These are phyloP conservation scores for Mustela lutreola DNA, from an alignment of 2,113 vertebrate species.

Conservation along the genomic window DNA sequence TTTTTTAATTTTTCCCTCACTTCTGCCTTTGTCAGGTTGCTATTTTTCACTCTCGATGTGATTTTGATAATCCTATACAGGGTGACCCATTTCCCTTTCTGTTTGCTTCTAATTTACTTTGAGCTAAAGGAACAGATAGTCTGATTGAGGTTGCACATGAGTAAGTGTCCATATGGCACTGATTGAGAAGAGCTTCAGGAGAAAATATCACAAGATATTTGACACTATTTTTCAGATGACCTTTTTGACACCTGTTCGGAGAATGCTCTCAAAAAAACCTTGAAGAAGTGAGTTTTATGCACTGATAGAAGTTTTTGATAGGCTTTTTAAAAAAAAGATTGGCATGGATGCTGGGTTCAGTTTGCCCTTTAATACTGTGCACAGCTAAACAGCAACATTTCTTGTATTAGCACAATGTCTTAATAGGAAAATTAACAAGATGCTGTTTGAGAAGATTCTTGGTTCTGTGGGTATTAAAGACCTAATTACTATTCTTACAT, in stretches of 20 bases:
- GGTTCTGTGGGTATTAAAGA: not conserved
- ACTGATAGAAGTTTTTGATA: not conserved
- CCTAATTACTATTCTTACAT: not conserved
- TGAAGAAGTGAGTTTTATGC: not conserved
- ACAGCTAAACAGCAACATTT: not conserved
- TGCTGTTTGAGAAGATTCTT: not conserved
- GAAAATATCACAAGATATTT: slow-evolving; percentile 10
- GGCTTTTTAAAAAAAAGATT: not conserved
- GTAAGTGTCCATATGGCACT: not conserved
- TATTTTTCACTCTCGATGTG: not conserved
- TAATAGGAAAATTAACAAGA: not conserved
- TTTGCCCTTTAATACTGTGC: not conserved
- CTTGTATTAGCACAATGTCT: not conserved
- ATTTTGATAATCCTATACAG: not conserved
- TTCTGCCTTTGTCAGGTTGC: not conserved
- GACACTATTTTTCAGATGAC: not conserved
- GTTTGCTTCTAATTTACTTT: slow-evolving; percentile 26
- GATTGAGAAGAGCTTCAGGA: not conserved
- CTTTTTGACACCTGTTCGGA: not conserved
- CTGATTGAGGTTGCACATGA: not conserved
- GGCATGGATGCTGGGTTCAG: not conserved
- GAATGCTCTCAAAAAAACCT: not conserved
- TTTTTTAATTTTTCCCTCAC: not conserved
- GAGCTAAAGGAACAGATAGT: not conserved
- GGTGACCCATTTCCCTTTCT: not conserved